Evolutionary conservation across 2,888 invertebrate genomes (phyloP).

Genomic region (Oscheius myriophilus): DNA sequence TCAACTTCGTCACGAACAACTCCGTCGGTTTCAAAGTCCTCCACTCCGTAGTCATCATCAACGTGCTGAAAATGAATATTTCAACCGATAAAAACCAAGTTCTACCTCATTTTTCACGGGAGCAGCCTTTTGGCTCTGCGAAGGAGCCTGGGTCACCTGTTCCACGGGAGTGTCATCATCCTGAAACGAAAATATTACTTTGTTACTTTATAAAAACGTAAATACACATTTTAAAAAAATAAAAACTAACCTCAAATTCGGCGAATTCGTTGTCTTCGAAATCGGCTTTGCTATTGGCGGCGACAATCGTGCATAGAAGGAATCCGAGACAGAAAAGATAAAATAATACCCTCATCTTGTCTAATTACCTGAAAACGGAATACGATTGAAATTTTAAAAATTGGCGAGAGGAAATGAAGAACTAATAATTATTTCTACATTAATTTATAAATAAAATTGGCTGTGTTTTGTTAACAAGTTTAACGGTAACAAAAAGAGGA

Average conservation of each 20-base stretch:
- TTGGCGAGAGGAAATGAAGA: background rate
- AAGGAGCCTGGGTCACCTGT: conserved; percentile 3
- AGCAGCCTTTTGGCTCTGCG: background rate
- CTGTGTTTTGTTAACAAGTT: too few relatives aligned
- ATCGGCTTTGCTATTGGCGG: background rate
- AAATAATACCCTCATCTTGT: conserved; percentile 5
- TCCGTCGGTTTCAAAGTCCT: conserved; percentile 58
- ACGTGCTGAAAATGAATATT: conserved; percentile 24
- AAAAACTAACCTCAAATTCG: conserved; percentile 55
- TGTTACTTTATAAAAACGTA: background rate
- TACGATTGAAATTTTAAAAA: conserved; percentile 7
- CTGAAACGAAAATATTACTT: too few relatives aligned
- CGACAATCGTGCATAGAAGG: background rate
- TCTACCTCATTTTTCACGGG: conserved; percentile 4
- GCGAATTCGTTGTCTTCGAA: conserved; percentile 62
- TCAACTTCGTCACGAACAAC: conserved; percentile 37
- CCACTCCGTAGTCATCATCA: conserved; percentile 46
- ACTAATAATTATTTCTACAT: too few relatives aligned
- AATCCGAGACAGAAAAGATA: background rate
- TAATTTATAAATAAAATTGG: too few relatives aligned
- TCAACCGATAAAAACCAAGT: background rate
- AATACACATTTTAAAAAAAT: background rate
- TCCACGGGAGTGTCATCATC: conserved; percentile 33
- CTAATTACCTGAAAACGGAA: conserved; percentile 16
- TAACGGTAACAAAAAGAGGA: too few relatives aligned